A percentile compares a stretch with the other conserved stretches of the same genome.
Evolutionary conservation across 2,113 vertebrate genomes (phyloP).

Genomic region (Tachysurus fulvidraco): DNA sequence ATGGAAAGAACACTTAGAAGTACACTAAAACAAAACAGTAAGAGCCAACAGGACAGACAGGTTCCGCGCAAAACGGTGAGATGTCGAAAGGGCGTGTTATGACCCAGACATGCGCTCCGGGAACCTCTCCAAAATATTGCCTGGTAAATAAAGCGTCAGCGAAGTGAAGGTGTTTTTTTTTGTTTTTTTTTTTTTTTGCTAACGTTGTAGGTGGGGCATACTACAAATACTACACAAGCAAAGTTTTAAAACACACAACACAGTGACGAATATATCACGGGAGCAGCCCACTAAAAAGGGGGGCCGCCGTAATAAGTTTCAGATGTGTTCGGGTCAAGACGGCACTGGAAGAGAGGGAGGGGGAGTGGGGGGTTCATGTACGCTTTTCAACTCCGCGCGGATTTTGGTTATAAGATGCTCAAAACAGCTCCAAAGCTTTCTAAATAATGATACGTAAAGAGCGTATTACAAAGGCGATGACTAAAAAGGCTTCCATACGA

Average conservation of each 20-base stretch:
- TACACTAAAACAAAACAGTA: conserved; percentile 52
- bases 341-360: conserved; percentile 50
- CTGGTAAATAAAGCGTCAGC: conserved; percentile 35
- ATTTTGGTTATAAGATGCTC: conserved; percentile 73
- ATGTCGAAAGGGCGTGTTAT: conserved; percentile 19
- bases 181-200: conserved; percentile 6
- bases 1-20: neutral
- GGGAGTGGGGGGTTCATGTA: conserved; percentile 66
- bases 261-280: conserved; percentile 61
- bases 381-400: conserved; percentile 63
- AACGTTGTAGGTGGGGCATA: conserved; percentile 57
- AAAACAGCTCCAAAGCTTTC: conserved; percentile 60
- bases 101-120: conserved; percentile 38
- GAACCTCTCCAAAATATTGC: conserved; percentile 4
- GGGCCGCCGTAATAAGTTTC: conserved; percentile 73
- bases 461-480: conserved; percentile 58
- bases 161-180: neutral
- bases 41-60: conserved; percentile 68
- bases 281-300: conserved; percentile 62
- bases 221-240: conserved; percentile 54
- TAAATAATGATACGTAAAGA: conserved; percentile 60
- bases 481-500: conserved; percentile 50
- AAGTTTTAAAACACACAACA: conserved; percentile 55
- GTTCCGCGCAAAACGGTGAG: conserved; percentile 54
- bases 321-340: conserved; percentile 75